These are phyloP conservation scores for Trichogramma evanescens DNA, from an alignment of 2,888 invertebrate genomes.

Conservation along the genomic window DNA sequence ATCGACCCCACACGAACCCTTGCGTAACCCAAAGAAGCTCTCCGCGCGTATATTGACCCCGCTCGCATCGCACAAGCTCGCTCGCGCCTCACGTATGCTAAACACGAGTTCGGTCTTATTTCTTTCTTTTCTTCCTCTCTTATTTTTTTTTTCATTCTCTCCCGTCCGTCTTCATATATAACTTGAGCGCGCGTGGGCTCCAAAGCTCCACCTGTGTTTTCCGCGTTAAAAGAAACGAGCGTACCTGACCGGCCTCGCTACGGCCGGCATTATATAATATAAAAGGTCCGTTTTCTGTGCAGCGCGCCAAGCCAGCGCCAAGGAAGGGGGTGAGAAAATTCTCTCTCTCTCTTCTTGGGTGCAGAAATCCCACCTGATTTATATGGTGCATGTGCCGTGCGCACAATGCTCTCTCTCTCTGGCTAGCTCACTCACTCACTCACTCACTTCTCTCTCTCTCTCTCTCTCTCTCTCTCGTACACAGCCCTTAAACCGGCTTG, in stretches of 20 bases:
- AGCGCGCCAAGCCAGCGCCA: constrained; percentile 8
- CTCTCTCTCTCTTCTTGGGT: too few relatives aligned
- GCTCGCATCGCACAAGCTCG: neutral
- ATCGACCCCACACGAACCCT: too few relatives aligned
- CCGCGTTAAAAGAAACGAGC: too few relatives aligned
- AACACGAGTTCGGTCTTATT: constrained; percentile 12
- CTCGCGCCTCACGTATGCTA: constrained; percentile 12
- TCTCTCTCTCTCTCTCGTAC: neutral
- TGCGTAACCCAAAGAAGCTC: too few relatives aligned
- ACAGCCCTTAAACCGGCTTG: neutral
- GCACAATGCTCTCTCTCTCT: constrained; percentile 21
- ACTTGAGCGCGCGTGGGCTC: neutral
- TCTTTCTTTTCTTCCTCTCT: neutral
- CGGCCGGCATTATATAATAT: neutral
- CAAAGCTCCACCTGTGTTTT: too few relatives aligned
- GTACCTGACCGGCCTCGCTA: constrained; percentile 19
- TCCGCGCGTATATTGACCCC: too few relatives aligned
- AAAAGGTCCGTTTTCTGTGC: neutral
- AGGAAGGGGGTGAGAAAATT: constrained; percentile 24
- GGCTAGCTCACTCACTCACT: neutral
- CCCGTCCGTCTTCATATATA: neutral
- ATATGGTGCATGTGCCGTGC: constrained; percentile 21
- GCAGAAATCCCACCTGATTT: constrained; percentile 29
- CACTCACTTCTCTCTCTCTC: neutral
- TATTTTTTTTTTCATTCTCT: constrained; percentile 7